Evolutionary conservation across 2,888 invertebrate genomes (phyloP), one percentile per base, ranked within the genome.

Genomic region (Halictus quadricinctus): DNA sequence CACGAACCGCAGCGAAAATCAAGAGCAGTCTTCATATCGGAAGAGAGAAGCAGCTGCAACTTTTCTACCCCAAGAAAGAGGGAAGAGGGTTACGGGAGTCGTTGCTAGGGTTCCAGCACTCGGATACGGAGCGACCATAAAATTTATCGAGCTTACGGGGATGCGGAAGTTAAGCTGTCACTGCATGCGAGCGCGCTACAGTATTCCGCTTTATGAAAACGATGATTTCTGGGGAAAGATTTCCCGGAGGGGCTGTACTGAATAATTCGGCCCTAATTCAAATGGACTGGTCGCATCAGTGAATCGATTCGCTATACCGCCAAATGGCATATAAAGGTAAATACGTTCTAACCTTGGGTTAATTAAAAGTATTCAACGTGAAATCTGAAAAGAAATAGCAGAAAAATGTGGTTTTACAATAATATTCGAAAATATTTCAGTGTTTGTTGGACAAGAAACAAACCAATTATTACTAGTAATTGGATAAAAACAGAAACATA

Each of bases 121-220:
- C 85, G 82, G 89, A 88, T 87, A 81, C 87, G 83, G 88, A 82
- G 87, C 88, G 79, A 87, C 88, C 91, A 87, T 89, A 91, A 91
- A 92, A 92, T 91, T 92, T 92, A 92, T 92, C 91, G 90, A 88
- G 86, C 85, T 90, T 91, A 90, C 89, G 88, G 89, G 88, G 89
- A 90, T 91, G 91, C 86, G 89, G 89, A 88, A 88, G 90, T 90
- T 88, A 89, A 89, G 88, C 88, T 83, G 84, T 80, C 84, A 76
- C 79, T 79, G 83, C 78, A 76, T 69, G 83, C 86, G 79, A 78
- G 76, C 76, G 75, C 69, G 66, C 58, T 64, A 69, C 84, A 10
- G 72, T 58, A 50, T 76, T 15, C 41, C 72, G 85, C 72, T 69
- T 91, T 88, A 88, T 90, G 91, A 90, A 91, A 91, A 91, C 89